Percentiles rank a stretch among this genome's conserved stretches.
Conservation (phyloP, 2,113 vertebrate species). For the Oncorhynchus kisutch region DNA sequence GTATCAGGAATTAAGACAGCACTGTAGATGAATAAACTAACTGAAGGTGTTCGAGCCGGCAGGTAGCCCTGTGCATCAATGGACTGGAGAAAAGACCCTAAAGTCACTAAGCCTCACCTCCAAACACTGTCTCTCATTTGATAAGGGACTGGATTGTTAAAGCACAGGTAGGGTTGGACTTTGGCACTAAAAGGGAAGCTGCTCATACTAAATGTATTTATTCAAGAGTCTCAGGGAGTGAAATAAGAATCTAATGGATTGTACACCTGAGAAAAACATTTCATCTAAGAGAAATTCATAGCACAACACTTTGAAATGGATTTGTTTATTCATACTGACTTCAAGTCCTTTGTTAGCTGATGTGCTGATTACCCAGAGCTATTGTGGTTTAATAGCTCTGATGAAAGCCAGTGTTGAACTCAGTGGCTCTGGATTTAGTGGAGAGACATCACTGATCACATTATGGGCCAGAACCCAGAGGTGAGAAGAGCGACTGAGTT, state of each 20-base stretch:
- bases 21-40: not conserved
- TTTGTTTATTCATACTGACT: conserved; percentile 8
- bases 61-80: not conserved
- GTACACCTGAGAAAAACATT: not conserved
- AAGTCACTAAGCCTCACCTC: not conserved
- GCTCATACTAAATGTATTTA: too few relatives aligned
- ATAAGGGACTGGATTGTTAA: too few relatives aligned
- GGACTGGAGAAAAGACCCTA: not conserved
- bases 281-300: not conserved
- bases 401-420: too few relatives aligned
- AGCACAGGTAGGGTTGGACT: too few relatives aligned
- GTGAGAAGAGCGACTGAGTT: too few relatives aligned
- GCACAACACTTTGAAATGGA: not conserved
- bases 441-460: too few relatives aligned
- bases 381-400: not conserved
- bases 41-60: not conserved
- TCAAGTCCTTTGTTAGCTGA: conserved; percentile 13
- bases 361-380: conserved; percentile 14
- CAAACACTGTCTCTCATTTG: not conserved
- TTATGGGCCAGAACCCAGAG: too few relatives aligned
- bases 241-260: not conserved
- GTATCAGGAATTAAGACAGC: not conserved
- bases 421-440: too few relatives aligned
- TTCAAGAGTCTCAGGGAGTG: too few relatives aligned
- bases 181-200: too few relatives aligned